A percentile compares a stretch with the other conserved stretches of the same genome.
Conservation (phyloP, 2,888 invertebrate species). For the Hypena proboscidalis region DNA sequence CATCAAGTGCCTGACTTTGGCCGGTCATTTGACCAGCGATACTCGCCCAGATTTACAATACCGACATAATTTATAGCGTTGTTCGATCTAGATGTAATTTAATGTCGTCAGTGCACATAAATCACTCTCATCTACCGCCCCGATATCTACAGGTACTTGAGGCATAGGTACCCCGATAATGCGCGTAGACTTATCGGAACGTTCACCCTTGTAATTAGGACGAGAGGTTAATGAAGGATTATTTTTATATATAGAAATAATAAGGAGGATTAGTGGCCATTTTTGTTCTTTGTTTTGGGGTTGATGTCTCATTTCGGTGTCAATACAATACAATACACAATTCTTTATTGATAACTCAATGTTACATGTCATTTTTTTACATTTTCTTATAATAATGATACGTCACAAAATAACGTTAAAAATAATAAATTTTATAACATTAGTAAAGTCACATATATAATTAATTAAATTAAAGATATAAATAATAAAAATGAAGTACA, state of each 20-base stretch:
- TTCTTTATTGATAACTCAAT: too few relatives aligned
- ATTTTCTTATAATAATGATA: too few relatives aligned
- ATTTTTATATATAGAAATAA: neutral
- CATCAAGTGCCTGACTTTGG: slow-evolving; percentile 38
- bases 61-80: slow-evolving; percentile 80
- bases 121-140: slow-evolving; percentile 76
- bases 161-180: slow-evolving; percentile 69
- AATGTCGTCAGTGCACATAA: slow-evolving; percentile 80
- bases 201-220: slow-evolving; percentile 58
- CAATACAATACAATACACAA: too few relatives aligned
- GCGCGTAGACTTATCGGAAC: slow-evolving; percentile 53
- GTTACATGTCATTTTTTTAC: too few relatives aligned
- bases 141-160: slow-evolving; percentile 68
- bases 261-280: neutral
- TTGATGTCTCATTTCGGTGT: neutral
- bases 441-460: too few relatives aligned
- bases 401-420: too few relatives aligned
- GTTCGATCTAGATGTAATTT: slow-evolving; percentile 84
- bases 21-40: slow-evolving; percentile 76
- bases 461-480: too few relatives aligned
- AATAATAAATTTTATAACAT: too few relatives aligned
- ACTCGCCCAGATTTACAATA: slow-evolving; percentile 83
- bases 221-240: slow-evolving; percentile 24
- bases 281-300: neutral
- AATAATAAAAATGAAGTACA: too few relatives aligned